These are phyloP conservation scores for Chymomyza costata DNA, from an alignment of 1,140 invertebrate species.

Conservation along the genomic window DNA sequence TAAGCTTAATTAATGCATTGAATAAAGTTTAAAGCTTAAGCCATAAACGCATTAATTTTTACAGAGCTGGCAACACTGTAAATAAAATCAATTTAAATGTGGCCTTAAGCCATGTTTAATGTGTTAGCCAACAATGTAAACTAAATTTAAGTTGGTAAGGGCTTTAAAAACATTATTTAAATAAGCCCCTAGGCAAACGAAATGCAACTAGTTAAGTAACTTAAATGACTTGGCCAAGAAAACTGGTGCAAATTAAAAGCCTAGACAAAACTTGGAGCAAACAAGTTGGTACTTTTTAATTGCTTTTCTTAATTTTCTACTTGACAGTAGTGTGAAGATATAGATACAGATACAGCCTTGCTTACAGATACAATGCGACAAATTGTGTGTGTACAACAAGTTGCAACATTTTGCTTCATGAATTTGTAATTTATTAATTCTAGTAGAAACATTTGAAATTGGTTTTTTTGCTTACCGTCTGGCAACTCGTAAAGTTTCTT, in stretches of 20 bases:
- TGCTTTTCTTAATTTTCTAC: slow-evolving; percentile 50
- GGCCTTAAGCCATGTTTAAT: no score
- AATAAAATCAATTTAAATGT: no score
- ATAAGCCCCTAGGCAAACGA: no score
- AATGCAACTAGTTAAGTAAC: no score
- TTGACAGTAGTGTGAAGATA: no score
- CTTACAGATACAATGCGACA: slow-evolving; percentile 16
- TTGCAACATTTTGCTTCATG: slow-evolving; percentile 11
- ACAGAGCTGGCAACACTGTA: no score
- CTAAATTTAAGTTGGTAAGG: no score
- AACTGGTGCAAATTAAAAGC: no score
- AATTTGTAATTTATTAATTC: slow-evolving; percentile 56
- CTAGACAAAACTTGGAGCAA: slow-evolving; percentile 33
- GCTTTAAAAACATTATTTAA: no score
- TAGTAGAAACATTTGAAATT: not conserved
- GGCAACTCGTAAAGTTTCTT: slow-evolving; percentile 92
- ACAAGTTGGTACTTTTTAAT: slow-evolving; percentile 50
- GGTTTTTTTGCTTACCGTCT: slow-evolving; percentile 86
- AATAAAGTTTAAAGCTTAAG: not conserved
- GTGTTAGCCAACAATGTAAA: no score
- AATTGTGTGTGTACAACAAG: slow-evolving; percentile 2
- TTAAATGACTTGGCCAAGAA: no score
- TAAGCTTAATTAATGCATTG: slow-evolving; percentile 24
- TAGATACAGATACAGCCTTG: no score
- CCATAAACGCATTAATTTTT: slow-evolving; percentile 1